Evolutionary conservation across 2,797 vertebrate species (phyloP).

Genomic region (Schizopygopsis malacanthus): DNA sequence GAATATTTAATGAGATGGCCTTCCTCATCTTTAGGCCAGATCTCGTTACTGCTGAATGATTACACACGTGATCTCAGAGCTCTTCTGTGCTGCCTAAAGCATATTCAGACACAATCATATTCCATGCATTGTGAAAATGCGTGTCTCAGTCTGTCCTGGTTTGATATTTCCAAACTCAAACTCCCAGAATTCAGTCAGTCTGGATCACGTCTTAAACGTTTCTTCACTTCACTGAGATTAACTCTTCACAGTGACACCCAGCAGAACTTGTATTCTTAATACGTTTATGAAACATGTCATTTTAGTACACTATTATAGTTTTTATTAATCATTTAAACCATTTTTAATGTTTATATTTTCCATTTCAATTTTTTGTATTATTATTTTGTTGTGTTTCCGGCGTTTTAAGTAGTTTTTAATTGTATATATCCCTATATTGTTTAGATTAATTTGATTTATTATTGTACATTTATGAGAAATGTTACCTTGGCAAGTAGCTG

Average conservation of each 20-base stretch:
- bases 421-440: background rate
- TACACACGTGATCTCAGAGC: too few species aligned
- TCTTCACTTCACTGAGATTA: background rate
- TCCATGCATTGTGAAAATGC: background rate
- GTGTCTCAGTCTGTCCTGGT: background rate
- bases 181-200: background rate
- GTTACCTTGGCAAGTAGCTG: background rate
- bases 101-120: background rate
- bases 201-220: background rate
- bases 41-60: background rate
- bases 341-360: too few species aligned
- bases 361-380: too few species aligned
- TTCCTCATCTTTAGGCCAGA: background rate
- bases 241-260: background rate
- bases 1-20: constrained; percentile 20
- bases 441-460: background rate
- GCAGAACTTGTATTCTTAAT: too few species aligned
- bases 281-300: background rate
- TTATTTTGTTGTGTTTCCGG: background rate
- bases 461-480: background rate
- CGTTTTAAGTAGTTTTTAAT: background rate
- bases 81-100: background rate
- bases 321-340: too few species aligned
- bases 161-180: background rate
- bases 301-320: background rate